These are phyloP conservation scores for Silvanus unidentatus DNA, from an alignment of 2,888 invertebrate genomes.

Conservation along the genomic window DNA sequence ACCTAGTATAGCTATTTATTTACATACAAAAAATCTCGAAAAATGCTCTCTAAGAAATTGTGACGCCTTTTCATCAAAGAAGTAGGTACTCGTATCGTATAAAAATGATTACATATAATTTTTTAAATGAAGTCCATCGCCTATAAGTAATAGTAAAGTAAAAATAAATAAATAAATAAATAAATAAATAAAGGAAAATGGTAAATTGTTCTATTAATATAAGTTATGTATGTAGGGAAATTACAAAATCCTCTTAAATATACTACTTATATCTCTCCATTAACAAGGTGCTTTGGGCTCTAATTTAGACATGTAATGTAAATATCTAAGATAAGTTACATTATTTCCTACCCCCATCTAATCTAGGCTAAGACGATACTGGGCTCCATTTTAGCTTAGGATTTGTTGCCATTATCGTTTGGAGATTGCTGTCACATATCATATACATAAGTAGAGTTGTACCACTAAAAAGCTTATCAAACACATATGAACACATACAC, in stretches of 20 bases:
- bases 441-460: background rate
- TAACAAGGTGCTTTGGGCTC: slow-evolving; percentile 37
- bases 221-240: slow-evolving; percentile 32
- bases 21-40: no score
- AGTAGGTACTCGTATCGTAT: no score
- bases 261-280: slow-evolving; percentile 35
- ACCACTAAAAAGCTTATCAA: no score
- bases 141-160: no score
- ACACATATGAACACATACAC: slow-evolving; percentile 13
- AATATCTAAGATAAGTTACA: slow-evolving; percentile 39
- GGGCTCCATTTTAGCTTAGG: slow-evolving; percentile 34
- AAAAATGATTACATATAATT: no score
- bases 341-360: slow-evolving; percentile 35
- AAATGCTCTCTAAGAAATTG: no score
- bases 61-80: no score
- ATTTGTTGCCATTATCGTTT: slow-evolving; percentile 36
- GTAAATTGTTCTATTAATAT: slow-evolving; percentile 32
- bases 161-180: no score
- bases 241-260: slow-evolving; percentile 32
- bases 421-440: slow-evolving; percentile 33
- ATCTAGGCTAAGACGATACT: slow-evolving; percentile 34
- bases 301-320: slow-evolving; percentile 37
- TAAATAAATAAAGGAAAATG: no score
- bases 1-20: no score
- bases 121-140: no score